Evolutionary conservation across 2,888 invertebrate species (phyloP).

Genomic region (Holacanthella duospinosa): DNA sequence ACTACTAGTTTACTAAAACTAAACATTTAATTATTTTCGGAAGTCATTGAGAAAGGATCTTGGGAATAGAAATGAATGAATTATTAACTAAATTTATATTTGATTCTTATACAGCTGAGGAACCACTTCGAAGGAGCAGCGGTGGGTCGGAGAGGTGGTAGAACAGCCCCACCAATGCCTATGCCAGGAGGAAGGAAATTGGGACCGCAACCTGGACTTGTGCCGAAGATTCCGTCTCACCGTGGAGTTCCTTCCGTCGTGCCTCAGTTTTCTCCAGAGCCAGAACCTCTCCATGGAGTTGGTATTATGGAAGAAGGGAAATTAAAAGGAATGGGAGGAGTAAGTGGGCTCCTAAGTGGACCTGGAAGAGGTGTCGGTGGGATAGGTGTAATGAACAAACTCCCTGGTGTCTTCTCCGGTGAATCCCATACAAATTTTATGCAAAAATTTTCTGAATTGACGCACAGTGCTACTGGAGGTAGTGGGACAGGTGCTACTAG

Average conservation of each 20-base stretch:
- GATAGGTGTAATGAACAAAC: slow-evolving; percentile 29
- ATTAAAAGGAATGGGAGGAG: not conserved
- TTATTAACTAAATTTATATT: not conserved
- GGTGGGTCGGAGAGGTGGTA: slow-evolving; percentile 53
- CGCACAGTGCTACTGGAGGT: slow-evolving; percentile 41
- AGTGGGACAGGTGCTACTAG: slow-evolving; percentile 28
- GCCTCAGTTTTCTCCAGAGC: slow-evolving; percentile 41
- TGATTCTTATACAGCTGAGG: slow-evolving; percentile 21
- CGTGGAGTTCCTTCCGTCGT: slow-evolving; percentile 48
- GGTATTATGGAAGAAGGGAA: not conserved
- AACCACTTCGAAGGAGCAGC: slow-evolving; percentile 43
- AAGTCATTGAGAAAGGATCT: too few species aligned
- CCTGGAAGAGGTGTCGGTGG: not conserved
- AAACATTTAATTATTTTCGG: too few species aligned
- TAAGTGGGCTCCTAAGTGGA: not conserved
- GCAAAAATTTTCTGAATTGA: slow-evolving; percentile 81
- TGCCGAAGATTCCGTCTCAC: slow-evolving; percentile 14
- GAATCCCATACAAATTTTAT: slow-evolving; percentile 54
- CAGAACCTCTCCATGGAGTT: slow-evolving; percentile 17
- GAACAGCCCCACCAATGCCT: slow-evolving; percentile 42
- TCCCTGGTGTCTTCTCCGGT: slow-evolving; percentile 32
- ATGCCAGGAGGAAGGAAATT: slow-evolving; percentile 13
- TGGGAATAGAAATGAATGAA: too few species aligned
- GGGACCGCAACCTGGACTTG: not conserved
- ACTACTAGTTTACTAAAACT: too few species aligned